Percentiles rank a stretch among this genome's conserved stretches.
Evolutionary conservation across 2,797 vertebrate genomes (phyloP).

Genomic region (Meriones psammophilus): DNA sequence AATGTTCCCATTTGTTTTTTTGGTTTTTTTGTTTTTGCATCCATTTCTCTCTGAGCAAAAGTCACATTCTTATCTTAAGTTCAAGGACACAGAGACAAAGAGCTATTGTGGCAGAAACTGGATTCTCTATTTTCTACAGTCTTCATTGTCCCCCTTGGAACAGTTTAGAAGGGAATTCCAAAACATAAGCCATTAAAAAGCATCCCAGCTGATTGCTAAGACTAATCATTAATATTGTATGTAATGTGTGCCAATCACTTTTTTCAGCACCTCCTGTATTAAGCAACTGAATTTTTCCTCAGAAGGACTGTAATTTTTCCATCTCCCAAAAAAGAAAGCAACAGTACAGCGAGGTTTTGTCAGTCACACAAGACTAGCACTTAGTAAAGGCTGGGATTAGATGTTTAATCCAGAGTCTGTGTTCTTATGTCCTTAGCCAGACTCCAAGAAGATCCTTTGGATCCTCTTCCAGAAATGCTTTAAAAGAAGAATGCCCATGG

Average conservation of each 20-base stretch:
- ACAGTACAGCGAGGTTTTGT: constrained; percentile 2
- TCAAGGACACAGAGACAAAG: neutral
- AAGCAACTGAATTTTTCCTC: constrained; percentile 20
- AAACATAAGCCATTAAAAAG: neutral
- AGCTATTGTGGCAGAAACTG: neutral
- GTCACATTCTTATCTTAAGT: constrained; percentile 40
- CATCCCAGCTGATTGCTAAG: constrained; percentile 26
- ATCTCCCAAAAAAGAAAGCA: constrained; percentile 24
- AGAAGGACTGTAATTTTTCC: constrained; percentile 18
- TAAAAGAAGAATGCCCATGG: neutral
- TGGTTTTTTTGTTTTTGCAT: neutral
- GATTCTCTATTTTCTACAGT: neutral
- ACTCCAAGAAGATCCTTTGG: neutral
- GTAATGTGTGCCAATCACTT: neutral
- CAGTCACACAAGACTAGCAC: neutral
- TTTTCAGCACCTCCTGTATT: neutral
- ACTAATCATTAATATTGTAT: neutral
- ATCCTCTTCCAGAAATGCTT: neutral
- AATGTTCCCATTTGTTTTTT: constrained; percentile 63
- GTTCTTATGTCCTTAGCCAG: neutral
- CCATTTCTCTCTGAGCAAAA: constrained; percentile 63
- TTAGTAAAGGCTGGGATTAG: constrained; percentile 14
- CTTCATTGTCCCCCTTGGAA: constrained; percentile 33
- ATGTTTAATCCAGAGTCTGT: neutral
- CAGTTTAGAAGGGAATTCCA: neutral